phyloP scores from a whole-genome alignment of 35 echinoderm and acorn worm genomes.

The Ophioderma brevispina region DNA sequence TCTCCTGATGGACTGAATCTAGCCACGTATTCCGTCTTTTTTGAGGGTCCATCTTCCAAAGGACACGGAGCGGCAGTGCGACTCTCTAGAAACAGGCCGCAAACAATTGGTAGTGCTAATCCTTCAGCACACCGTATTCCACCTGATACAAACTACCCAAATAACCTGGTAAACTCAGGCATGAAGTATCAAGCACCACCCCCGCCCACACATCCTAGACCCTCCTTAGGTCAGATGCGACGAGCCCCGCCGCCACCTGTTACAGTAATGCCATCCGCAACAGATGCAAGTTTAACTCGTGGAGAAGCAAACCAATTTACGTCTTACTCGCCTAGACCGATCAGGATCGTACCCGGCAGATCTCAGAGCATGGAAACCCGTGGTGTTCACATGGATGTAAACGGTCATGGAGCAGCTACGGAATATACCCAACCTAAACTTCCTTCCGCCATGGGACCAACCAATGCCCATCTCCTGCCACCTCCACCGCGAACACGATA shows the following conservation, averaged over 20 bases:
- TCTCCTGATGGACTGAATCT: slow-evolving; percentile 38
- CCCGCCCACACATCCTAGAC: not conserved
- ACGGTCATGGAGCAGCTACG: not conserved
- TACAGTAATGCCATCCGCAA: not conserved
- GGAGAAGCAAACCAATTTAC: not conserved
- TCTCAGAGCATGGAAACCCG: not conserved
- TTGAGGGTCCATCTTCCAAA: slow-evolving; percentile 76
- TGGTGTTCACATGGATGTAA: not conserved
- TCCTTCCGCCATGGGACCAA: not conserved
- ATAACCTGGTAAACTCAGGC: no score
- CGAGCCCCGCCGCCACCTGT: not conserved
- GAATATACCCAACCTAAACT: slow-evolving; percentile 13
- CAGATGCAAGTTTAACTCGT: not conserved
- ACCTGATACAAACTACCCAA: not conserved
- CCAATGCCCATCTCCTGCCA: not conserved
- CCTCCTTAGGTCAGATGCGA: not conserved
- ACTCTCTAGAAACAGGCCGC: slow-evolving; percentile 43
- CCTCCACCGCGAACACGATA: not conserved
- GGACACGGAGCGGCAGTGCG: slow-evolving; percentile 75
- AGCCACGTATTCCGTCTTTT: slow-evolving; percentile 72
- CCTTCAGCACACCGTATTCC: not conserved
- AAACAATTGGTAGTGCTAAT: not conserved
- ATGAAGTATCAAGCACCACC: not conserved
- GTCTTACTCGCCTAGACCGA: not conserved
- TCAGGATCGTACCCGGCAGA: not conserved